Evolutionary conservation across 2,888 invertebrate species (phyloP).

Genomic region (Drosophila neonasuta): DNA sequence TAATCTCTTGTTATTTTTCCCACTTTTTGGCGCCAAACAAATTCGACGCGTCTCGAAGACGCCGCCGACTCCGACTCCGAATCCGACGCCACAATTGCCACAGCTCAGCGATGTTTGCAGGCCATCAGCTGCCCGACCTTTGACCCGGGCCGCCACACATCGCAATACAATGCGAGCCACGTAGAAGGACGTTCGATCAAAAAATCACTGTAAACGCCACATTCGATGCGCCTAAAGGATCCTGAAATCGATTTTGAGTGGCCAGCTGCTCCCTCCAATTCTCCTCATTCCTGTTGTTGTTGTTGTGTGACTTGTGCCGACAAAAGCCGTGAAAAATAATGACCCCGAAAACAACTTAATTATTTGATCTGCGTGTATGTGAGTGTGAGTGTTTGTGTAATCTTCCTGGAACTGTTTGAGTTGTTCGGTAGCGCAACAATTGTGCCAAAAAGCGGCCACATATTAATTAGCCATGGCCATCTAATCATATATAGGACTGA

Average conservation of each 20-base stretch:
- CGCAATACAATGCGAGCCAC: conserved; percentile 50
- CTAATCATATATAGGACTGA: conserved; percentile 36
- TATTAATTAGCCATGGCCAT: conserved; percentile 67
- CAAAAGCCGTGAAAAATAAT: conserved; percentile 75
- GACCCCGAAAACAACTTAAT: conserved; percentile 71
- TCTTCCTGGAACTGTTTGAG: conserved; percentile 61
- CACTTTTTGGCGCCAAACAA: conserved; percentile 65
- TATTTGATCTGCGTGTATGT: conserved; percentile 49
- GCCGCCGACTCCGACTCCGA: conserved; percentile 61
- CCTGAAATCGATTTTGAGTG: conserved; percentile 65
- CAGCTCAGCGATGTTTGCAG: not conserved
- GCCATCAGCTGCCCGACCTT: conserved; percentile 64
- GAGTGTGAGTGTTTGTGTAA: conserved; percentile 5
- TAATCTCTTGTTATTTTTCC: conserved; percentile 21
- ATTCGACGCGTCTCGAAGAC: conserved; percentile 61
- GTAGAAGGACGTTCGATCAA: conserved; percentile 62
- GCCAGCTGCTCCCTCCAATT: conserved; percentile 49
- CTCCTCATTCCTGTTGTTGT: conserved; percentile 19
- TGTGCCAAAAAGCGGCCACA: conserved; percentile 69
- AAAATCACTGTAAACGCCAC: conserved; percentile 56
- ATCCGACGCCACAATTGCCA: conserved; percentile 8
- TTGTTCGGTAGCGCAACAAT: conserved; percentile 66
- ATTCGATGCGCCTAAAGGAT: conserved; percentile 66
- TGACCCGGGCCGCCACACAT: conserved; percentile 59
- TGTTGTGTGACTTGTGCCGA: conserved; percentile 74